phyloP scores from a whole-genome alignment of 1,140 invertebrate genomes.

The Aphelenchoides fujianensis region DNA sequence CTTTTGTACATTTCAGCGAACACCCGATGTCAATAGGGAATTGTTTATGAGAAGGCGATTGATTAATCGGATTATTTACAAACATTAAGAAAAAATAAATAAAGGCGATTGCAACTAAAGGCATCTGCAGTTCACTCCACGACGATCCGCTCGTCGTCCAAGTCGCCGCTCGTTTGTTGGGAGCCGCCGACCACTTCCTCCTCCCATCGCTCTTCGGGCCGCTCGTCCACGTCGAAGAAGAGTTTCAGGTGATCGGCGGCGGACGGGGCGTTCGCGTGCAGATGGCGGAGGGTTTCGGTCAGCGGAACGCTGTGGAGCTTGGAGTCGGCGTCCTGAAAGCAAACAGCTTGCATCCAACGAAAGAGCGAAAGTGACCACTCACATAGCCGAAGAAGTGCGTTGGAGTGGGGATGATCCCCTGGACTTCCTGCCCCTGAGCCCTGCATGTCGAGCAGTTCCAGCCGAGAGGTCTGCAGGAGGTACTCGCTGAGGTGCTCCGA shows the following conservation, averaged over 20 bases:
- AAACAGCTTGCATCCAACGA: not conserved
- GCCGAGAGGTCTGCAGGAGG: not conserved
- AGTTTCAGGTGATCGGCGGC: not conserved
- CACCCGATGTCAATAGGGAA: no score
- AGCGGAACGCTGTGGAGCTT: not conserved
- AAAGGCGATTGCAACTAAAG: no score
- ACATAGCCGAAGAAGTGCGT: conserved; percentile 1
- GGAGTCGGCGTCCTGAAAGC: not conserved
- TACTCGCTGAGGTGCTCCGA: conserved; percentile 32
- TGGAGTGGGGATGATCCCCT: not conserved
- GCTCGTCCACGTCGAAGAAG: not conserved
- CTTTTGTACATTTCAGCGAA: no score
- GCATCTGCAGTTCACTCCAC: no score
- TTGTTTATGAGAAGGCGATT: no score
- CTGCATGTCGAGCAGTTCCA: not conserved
- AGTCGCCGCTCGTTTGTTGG: no score
- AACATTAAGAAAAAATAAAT: not conserved
- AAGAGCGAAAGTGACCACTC: not conserved
- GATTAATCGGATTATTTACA: no score
- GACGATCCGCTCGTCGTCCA: no score
- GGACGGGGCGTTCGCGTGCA: not conserved
- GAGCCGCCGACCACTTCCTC: no score
- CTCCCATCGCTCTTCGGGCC: not conserved
- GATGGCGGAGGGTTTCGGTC: not conserved
- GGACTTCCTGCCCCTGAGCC: not conserved